Evolutionary conservation across 2,888 invertebrate species (phyloP).

Genomic region (Autographa pulchrina): DNA sequence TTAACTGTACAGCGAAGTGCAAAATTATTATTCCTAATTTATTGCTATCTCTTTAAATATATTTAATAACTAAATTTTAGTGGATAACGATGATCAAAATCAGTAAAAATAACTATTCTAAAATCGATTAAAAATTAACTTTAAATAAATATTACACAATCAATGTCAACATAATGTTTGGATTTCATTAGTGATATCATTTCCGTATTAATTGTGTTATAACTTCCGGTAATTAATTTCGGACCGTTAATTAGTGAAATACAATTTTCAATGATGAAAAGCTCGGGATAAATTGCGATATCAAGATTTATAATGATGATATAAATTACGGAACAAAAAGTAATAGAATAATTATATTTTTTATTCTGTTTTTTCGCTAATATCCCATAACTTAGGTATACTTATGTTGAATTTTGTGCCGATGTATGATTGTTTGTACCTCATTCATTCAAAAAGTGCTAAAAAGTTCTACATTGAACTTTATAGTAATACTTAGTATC

Average conservation of each 20-base stretch:
- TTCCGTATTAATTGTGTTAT: slow-evolving; percentile 33
- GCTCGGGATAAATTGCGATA: neutral
- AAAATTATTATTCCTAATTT: no score
- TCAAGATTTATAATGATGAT: neutral
- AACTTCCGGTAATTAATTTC: slow-evolving; percentile 45
- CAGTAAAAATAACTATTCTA: neutral
- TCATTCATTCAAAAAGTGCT: no score
- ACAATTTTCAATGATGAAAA: neutral
- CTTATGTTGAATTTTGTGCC: no score
- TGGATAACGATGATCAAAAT: neutral
- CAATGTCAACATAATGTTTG: slow-evolving; percentile 27
- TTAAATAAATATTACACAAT: slow-evolving; percentile 28
- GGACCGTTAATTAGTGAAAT: slow-evolving; percentile 24
- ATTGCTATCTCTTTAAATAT: no score
- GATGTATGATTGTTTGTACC: no score
- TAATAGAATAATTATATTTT: no score
- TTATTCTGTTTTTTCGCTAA: no score
- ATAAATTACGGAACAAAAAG: neutral
- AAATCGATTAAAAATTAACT: slow-evolving; percentile 10
- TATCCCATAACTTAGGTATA: no score
- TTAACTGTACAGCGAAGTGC: no score
- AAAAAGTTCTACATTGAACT: no score
- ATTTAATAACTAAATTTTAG: no score
- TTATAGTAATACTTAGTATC: no score
- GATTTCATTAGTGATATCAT: slow-evolving; percentile 30